Percentiles rank a stretch among this genome's conserved stretches.
phyloP scores from a whole-genome alignment of 2,888 invertebrate species.

The Folsomia manolachei region DNA sequence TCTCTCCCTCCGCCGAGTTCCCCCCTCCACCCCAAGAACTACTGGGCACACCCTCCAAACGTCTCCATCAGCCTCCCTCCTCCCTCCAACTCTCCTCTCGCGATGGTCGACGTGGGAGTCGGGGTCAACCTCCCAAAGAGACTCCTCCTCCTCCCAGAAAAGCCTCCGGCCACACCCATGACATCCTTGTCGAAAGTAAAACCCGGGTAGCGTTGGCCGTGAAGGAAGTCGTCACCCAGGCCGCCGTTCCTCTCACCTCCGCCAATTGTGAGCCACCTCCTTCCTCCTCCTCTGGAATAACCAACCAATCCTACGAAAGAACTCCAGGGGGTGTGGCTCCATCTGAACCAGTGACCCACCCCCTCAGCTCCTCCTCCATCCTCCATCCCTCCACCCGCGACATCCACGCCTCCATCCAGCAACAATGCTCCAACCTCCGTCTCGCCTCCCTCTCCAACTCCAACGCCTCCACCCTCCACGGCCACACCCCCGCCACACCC shows the following conservation, averaged over 20 bases:
- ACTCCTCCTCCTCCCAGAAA: not conserved
- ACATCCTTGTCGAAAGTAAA: not conserved
- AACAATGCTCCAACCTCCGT: constrained; percentile 39
- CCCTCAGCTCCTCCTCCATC: constrained; percentile 29
- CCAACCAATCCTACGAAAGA: constrained; percentile 32
- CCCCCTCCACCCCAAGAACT: constrained; percentile 50
- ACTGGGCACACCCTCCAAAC: constrained; percentile 22
- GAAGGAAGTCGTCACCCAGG: constrained; percentile 17
- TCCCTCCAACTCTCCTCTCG: constrained; percentile 36
- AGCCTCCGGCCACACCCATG: not conserved
- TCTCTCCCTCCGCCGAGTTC: constrained; percentile 45
- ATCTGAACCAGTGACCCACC: constrained; percentile 2
- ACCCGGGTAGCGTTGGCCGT: not conserved
- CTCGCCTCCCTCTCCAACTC: constrained; percentile 33
- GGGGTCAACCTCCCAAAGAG: not conserved
- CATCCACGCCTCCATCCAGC: constrained; percentile 39
- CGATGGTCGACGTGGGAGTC: constrained; percentile 16
- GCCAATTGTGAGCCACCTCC: constrained; percentile 27
- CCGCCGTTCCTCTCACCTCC: not conserved
- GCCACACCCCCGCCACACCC: constrained; percentile 51
- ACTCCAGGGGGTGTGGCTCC: constrained; percentile 29
- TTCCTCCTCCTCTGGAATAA: constrained; percentile 38
- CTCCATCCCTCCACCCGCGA: constrained; percentile 37
- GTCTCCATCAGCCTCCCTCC: constrained; percentile 44
- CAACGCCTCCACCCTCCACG: not conserved